Percentiles rank a stretch among this genome's conserved stretches.
Evolutionary conservation across 2,797 vertebrate species (phyloP).

Genomic region (Fundulus diaphanus): DNA sequence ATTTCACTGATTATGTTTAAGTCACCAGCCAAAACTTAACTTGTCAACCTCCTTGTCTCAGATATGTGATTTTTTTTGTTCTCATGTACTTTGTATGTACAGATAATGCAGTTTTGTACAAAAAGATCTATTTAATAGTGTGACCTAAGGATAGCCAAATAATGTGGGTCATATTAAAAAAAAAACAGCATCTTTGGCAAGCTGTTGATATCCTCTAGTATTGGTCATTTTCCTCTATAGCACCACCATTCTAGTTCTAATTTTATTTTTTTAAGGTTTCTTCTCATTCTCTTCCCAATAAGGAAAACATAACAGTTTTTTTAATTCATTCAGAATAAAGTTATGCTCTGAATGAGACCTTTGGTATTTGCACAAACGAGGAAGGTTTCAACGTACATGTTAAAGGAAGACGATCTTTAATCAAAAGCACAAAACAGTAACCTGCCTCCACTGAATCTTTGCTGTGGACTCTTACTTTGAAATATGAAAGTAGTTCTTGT

Average conservation of each 20-base stretch:
- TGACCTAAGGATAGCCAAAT: not conserved
- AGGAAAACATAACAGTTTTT: not conserved
- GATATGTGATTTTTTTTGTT: slow-evolving; percentile 10
- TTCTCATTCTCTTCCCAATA: not conserved
- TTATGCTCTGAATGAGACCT: no score
- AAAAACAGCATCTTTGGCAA: no score
- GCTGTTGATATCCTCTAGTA: no score
- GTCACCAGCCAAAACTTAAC: slow-evolving; percentile 35
- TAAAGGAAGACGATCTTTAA: not conserved
- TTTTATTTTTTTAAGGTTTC: not conserved
- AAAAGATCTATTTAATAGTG: not conserved
- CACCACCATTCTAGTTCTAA: not conserved
- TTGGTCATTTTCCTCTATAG: not conserved
- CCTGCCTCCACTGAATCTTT: not conserved
- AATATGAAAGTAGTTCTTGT: no score
- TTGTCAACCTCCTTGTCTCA: slow-evolving; percentile 10
- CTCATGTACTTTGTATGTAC: slow-evolving; percentile 1
- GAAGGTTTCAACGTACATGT: not conserved
- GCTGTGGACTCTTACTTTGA: not conserved
- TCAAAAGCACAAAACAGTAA: not conserved
- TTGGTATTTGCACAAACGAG: not conserved
- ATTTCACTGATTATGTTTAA: slow-evolving; percentile 48
- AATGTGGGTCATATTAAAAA: no score
- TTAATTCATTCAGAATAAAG: not conserved
- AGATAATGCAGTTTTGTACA: slow-evolving; percentile 11